Percentiles rank a stretch among this genome's conserved stretches.
Conservation (phyloP, 2,888 invertebrate species). For the Protophormia terraenovae region DNA sequence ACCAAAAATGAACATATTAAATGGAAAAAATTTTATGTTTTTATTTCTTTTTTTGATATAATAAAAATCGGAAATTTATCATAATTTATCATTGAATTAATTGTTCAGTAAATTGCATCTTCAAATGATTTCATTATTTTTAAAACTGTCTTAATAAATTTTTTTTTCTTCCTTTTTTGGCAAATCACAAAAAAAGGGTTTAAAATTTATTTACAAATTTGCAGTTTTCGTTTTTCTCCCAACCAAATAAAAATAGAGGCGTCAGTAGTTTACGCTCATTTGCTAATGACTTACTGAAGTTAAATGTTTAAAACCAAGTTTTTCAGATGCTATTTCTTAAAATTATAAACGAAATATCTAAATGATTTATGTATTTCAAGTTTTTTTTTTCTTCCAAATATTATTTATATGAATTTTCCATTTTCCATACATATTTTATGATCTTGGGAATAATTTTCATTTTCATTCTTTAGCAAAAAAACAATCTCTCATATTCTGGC, state of each 20-base stretch:
- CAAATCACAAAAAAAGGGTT: slow-evolving; percentile 2
- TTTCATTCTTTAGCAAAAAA: slow-evolving; percentile 25
- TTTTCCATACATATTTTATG: slow-evolving; percentile 27
- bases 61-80: no score
- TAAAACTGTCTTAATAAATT: background rate
- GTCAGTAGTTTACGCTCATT: slow-evolving; percentile 73
- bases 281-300: slow-evolving; percentile 77
- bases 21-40: no score
- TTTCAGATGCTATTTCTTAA: background rate
- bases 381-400: background rate
- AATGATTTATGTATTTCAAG: slow-evolving; percentile 57
- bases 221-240: slow-evolving; percentile 1
- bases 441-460: slow-evolving; percentile 58
- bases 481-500: background rate
- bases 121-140: background rate
- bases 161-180: background rate
- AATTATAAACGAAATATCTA: slow-evolving; percentile 3
- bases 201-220: slow-evolving; percentile 11
- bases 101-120: no score
- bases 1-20: no score
- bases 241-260: slow-evolving; percentile 56
- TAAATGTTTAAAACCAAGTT: slow-evolving; percentile 40
- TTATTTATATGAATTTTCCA: background rate
- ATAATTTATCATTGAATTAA: no score
- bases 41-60: no score